Conservation (phyloP, 2,888 invertebrate species). For the Pycnomerus fuliginosus region DNA sequence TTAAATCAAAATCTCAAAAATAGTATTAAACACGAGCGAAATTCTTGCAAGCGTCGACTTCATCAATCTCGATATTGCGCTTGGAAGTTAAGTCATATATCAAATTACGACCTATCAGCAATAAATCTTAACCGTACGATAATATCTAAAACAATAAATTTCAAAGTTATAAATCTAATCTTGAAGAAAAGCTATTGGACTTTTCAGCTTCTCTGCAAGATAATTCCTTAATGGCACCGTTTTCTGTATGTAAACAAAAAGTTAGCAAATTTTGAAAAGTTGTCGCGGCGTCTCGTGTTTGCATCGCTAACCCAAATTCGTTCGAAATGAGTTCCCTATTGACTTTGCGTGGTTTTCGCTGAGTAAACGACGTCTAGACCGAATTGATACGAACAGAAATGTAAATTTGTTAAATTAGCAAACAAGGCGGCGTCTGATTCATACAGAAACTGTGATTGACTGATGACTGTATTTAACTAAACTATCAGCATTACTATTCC, state of each 20-base stretch:
- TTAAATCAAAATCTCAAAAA: no score
- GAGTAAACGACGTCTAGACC: constrained; percentile 26
- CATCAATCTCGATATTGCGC: constrained; percentile 27
- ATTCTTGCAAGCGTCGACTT: constrained; percentile 14
- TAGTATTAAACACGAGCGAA: constrained; percentile 10
- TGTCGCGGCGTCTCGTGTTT: constrained; percentile 4
- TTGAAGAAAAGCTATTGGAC: constrained; percentile 9
- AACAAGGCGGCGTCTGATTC: no score
- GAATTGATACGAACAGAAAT: constrained; percentile 35
- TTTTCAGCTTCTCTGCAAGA: constrained; percentile 2
- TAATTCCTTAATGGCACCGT: constrained; percentile 1
- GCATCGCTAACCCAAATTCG: constrained; percentile 17
- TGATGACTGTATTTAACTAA: no score
- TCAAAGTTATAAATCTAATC: constrained; percentile 25
- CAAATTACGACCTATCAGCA: constrained; percentile 27
- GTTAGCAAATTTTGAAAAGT: constrained; percentile 5
- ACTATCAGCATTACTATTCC: no score
- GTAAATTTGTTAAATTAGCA: constrained; percentile 39
- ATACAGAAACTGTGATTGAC: no score
- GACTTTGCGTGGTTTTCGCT: constrained; percentile 28
- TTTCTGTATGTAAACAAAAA: constrained; percentile 15
- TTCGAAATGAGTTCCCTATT: constrained; percentile 30
- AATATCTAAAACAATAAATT: constrained; percentile 27
- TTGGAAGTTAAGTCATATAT: constrained; percentile 27
- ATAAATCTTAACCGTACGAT: constrained; percentile 26